Evolutionary conservation across 2,888 invertebrate genomes (phyloP).

Genomic region (Aporophyla lueneburgensis): DNA sequence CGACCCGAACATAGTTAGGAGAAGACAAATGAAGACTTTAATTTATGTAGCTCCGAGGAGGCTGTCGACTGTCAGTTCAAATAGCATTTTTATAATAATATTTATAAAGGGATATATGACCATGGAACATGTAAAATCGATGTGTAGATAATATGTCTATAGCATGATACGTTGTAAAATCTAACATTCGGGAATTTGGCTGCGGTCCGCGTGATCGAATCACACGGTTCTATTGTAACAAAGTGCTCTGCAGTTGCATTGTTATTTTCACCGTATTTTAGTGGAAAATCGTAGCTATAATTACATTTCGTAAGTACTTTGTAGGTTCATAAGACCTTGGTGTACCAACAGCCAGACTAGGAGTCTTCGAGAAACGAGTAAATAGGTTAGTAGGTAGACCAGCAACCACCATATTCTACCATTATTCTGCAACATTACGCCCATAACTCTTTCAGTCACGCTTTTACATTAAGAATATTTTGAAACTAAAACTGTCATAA

Average conservation of each 20-base stretch:
- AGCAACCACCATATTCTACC: not conserved
- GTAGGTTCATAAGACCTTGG: not conserved
- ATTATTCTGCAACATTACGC: not conserved
- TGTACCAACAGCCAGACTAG: not conserved
- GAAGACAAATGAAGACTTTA: too few relatives aligned
- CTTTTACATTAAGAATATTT: too few relatives aligned
- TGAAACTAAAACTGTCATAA: too few relatives aligned
- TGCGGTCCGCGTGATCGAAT: conserved; percentile 1
- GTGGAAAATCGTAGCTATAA: not conserved
- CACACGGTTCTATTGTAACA: conserved; percentile 4
- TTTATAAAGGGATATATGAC: not conserved
- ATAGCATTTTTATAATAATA: not conserved
- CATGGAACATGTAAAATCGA: not conserved
- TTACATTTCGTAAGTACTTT: not conserved
- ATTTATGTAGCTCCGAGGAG: too few relatives aligned
- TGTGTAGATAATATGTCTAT: not conserved
- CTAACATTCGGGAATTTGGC: conserved; percentile 12
- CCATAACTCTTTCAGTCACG: too few relatives aligned
- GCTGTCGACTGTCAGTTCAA: too few relatives aligned
- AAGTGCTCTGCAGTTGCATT: not conserved
- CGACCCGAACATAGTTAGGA: too few relatives aligned
- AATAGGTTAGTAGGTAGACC: not conserved
- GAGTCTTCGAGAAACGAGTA: not conserved
- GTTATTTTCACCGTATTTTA: not conserved
- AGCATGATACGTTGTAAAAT: not conserved